Conservation (phyloP, 2,888 invertebrate genomes). For the Volucella zonaria region DNA sequence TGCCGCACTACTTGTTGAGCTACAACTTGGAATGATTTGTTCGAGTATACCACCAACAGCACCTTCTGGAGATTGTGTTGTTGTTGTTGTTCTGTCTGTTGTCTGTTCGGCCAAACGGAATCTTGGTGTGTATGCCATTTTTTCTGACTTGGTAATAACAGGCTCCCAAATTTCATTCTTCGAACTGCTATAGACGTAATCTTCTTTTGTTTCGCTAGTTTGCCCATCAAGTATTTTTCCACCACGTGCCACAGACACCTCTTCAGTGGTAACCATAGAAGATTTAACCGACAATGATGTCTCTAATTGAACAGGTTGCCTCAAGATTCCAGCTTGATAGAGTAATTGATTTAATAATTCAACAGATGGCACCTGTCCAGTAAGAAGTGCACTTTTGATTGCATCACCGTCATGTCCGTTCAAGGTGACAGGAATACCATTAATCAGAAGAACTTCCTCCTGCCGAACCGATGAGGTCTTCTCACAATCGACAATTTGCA, state of each 20-base stretch:
- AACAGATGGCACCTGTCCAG: slow-evolving; percentile 88
- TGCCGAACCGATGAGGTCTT: slow-evolving; percentile 88
- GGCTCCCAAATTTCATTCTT: slow-evolving; percentile 88
- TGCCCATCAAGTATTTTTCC: slow-evolving; percentile 88
- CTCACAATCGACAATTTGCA: slow-evolving; percentile 88
- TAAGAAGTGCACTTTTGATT: slow-evolving; percentile 87
- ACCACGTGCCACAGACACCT: slow-evolving; percentile 87
- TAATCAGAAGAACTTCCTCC: slow-evolving; percentile 88
- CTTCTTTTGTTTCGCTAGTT: slow-evolving; percentile 88
- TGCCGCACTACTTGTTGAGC: slow-evolving; percentile 47
- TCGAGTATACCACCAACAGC: slow-evolving; percentile 38
- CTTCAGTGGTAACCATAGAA: slow-evolving; percentile 88
- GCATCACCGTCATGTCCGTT: slow-evolving; percentile 88
- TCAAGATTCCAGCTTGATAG: slow-evolving; percentile 86
- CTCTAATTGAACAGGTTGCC: slow-evolving; percentile 88
- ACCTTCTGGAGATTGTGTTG: slow-evolving; percentile 42
- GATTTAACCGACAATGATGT: slow-evolving; percentile 88
- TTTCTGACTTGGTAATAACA: slow-evolving; percentile 54
- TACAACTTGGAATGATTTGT: slow-evolving; percentile 51
- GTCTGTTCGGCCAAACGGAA: slow-evolving; percentile 36
- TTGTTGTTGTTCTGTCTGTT: background rate
- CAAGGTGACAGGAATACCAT: slow-evolving; percentile 87
- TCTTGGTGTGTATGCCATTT: slow-evolving; percentile 52
- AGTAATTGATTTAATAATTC: slow-evolving; percentile 88
- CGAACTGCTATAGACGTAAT: slow-evolving; percentile 87